Percentiles rank a stretch among this genome's conserved stretches.
Evolutionary conservation across 2,888 invertebrate genomes (phyloP).

Genomic region (Cryptophagus acutangulus): DNA sequence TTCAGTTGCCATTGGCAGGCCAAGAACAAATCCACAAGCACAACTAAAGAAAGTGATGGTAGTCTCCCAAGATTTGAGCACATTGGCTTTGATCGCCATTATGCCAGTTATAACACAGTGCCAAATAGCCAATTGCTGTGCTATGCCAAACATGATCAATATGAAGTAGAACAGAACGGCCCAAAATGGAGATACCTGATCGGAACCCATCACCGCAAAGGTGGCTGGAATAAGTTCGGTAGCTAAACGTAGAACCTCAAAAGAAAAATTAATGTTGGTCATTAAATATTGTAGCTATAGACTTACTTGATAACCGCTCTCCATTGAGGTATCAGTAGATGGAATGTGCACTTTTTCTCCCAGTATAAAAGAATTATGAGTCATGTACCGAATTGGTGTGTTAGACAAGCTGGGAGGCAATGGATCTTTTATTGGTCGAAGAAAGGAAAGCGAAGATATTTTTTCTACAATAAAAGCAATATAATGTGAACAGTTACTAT

Average conservation of each 20-base stretch:
- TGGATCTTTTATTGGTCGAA: slow-evolving; percentile 60
- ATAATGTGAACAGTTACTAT: slow-evolving; percentile 6
- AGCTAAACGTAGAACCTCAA: slow-evolving; percentile 66
- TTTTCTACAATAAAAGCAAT: slow-evolving; percentile 54
- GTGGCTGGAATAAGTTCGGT: slow-evolving; percentile 90
- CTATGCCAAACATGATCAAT: slow-evolving; percentile 79
- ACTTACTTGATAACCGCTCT: slow-evolving; percentile 76
- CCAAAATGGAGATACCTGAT: slow-evolving; percentile 81
- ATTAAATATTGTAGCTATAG: slow-evolving; percentile 4
- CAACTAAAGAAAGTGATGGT: slow-evolving; percentile 81
- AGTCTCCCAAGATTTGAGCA: slow-evolving; percentile 72
- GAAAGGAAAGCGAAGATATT: slow-evolving; percentile 64
- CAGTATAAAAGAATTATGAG: slow-evolving; percentile 65
- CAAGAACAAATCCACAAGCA: slow-evolving; percentile 73
- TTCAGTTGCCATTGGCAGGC: slow-evolving; percentile 84
- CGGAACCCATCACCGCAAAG: slow-evolving; percentile 68
- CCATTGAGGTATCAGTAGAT: slow-evolving; percentile 52
- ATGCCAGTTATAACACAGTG: slow-evolving; percentile 84
- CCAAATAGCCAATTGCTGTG: slow-evolving; percentile 87
- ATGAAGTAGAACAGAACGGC: slow-evolving; percentile 80
- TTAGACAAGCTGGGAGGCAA: slow-evolving; percentile 57
- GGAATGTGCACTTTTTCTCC: slow-evolving; percentile 63
- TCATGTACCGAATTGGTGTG: slow-evolving; percentile 62
- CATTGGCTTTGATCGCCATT: slow-evolving; percentile 69
- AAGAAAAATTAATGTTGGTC: slow-evolving; percentile 11